Evolutionary conservation across 2,113 vertebrate species (phyloP).

Genomic region (Seriola rivoliana): DNA sequence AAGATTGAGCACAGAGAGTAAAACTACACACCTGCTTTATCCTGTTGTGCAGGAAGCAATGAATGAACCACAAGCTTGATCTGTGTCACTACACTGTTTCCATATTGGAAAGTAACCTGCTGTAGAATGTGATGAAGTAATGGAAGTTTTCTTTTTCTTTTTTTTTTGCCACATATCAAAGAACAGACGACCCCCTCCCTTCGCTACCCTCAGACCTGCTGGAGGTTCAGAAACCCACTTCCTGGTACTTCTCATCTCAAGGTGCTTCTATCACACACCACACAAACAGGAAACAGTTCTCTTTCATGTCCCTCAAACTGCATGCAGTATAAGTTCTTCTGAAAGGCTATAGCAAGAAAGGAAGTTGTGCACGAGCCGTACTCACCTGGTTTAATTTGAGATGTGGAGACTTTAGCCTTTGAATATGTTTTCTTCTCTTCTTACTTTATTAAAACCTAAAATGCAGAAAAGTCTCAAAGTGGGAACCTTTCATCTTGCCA

Average conservation of each 20-base stretch:
- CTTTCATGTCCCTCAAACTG: slow-evolving; percentile 73
- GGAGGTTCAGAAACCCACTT: slow-evolving; percentile 81
- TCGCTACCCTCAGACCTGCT: slow-evolving; percentile 50
- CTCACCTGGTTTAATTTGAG: slow-evolving; percentile 52
- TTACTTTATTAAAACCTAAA: slow-evolving; percentile 28
- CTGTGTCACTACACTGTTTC: slow-evolving; percentile 42
- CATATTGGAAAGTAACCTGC: slow-evolving; percentile 67
- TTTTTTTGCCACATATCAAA: slow-evolving; percentile 48
- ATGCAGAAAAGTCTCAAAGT: slow-evolving; percentile 13
- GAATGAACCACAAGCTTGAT: slow-evolving; percentile 29
- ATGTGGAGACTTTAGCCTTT: neutral
- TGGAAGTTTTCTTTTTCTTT: slow-evolving; percentile 57
- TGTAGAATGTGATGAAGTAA: slow-evolving; percentile 51
- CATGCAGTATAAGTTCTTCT: slow-evolving; percentile 41
- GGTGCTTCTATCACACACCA: slow-evolving; percentile 64
- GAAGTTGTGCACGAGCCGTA: slow-evolving; percentile 28
- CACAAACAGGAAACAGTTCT: slow-evolving; percentile 84
- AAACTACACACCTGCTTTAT: slow-evolving; percentile 48
- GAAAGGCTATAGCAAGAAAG: slow-evolving; percentile 48
- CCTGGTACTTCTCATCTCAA: slow-evolving; percentile 73
- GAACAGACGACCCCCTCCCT: slow-evolving; percentile 37
- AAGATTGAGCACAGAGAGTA: slow-evolving; percentile 18
- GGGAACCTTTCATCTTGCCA: neutral
- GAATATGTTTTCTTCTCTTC: slow-evolving; percentile 9
- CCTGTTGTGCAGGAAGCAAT: slow-evolving; percentile 48